Conservation (phyloP, 2,888 invertebrate genomes). For the Drosophila siamana region DNA sequence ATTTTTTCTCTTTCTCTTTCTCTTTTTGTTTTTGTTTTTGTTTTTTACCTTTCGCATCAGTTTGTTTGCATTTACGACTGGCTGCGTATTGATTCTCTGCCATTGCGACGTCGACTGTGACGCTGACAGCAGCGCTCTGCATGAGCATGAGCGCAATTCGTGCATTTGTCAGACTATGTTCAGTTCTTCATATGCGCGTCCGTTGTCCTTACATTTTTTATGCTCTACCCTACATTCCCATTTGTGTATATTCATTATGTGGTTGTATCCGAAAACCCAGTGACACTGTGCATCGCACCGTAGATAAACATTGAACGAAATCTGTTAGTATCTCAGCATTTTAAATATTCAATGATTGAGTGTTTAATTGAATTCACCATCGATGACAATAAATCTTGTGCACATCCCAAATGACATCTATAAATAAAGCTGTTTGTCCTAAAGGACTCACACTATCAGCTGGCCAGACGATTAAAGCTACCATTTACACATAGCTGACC, state of each 20-base stretch:
- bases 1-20: constrained; percentile 10
- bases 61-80: constrained; percentile 51
- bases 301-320: neutral
- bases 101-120: constrained; percentile 12
- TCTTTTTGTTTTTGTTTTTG: neutral
- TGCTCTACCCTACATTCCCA: neutral
- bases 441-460: no score
- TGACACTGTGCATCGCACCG: neutral
- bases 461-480: no score
- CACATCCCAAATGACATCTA: no score
- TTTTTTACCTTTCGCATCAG: constrained; percentile 32
- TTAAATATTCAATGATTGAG: neutral
- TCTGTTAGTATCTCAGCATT: neutral
- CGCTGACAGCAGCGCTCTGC: constrained; percentile 22
- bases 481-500: no score
- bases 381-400: neutral
- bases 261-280: constrained; percentile 4
- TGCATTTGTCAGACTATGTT: constrained; percentile 60
- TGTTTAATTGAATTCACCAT: neutral
- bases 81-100: constrained; percentile 71
- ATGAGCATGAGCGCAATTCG: constrained; percentile 58
- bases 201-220: constrained; percentile 23
- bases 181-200: constrained; percentile 36
- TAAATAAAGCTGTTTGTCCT: no score
- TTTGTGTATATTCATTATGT: constrained; percentile 5